Conservation (phyloP, 2,888 invertebrate genomes). For the Macrostomum cliftonense region DNA sequence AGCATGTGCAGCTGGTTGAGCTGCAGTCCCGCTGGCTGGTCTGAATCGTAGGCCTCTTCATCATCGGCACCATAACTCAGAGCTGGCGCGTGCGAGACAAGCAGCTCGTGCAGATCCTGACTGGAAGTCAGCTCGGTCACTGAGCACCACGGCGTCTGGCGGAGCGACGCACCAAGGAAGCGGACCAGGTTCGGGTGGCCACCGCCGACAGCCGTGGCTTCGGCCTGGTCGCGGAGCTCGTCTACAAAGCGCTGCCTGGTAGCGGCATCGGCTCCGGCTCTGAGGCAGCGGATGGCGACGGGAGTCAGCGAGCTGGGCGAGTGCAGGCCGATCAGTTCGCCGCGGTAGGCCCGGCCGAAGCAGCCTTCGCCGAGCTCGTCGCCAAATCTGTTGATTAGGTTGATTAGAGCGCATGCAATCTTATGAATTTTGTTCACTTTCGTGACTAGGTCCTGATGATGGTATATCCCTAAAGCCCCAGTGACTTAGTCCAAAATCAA, state of each 20-base stretch:
- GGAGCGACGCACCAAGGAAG: slow-evolving; percentile 27
- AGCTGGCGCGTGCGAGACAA: slow-evolving; percentile 18
- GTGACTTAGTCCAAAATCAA: too few species aligned
- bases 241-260: slow-evolving; percentile 20
- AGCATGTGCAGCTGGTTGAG: slow-evolving; percentile 24
- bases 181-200: slow-evolving; percentile 31
- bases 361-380: slow-evolving; percentile 38
- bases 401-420: too few species aligned
- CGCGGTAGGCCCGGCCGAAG: slow-evolving; percentile 38
- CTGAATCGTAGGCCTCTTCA: too few species aligned
- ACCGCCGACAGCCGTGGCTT: slow-evolving; percentile 28
- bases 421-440: too few species aligned
- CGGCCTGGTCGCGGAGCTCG: slow-evolving; percentile 39
- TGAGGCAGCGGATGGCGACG: slow-evolving; percentile 34
- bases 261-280: slow-evolving; percentile 18
- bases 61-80: too few species aligned
- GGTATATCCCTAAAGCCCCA: too few species aligned
- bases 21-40: not conserved
- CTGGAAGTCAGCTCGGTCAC: slow-evolving; percentile 35
- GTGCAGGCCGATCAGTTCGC: slow-evolving; percentile 18
- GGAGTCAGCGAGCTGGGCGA: slow-evolving; percentile 19
- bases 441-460: too few species aligned
- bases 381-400: slow-evolving; percentile 20
- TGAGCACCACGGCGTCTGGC: slow-evolving; percentile 15
- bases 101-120: slow-evolving; percentile 32